These are phyloP conservation scores for Chlamydotis undulata DNA, from an alignment of 2,113 vertebrate genomes.

Conservation along the genomic window DNA sequence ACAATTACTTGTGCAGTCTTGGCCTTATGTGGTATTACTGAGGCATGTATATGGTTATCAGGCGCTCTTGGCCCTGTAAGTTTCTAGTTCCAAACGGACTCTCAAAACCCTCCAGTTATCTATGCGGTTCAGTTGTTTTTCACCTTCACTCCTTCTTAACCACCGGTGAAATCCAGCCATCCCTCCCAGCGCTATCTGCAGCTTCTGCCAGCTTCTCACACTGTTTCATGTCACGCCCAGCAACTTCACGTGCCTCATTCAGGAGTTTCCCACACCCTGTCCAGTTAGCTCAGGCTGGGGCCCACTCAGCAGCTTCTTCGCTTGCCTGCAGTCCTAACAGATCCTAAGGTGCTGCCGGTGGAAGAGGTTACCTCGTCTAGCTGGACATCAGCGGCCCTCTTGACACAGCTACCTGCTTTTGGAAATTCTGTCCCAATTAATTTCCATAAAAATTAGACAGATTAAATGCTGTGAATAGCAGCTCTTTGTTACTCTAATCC, in stretches of 20 bases:
- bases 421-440: neutral
- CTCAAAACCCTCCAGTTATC: neutral
- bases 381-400: neutral
- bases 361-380: neutral
- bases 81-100: neutral
- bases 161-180: neutral
- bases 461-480: neutral
- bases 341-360: neutral
- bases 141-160: neutral
- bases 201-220: neutral
- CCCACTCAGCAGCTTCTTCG: too few relatives aligned
- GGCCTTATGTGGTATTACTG: neutral
- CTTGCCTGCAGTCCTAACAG: neutral
- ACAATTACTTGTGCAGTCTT: neutral
- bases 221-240: neutral
- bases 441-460: neutral
- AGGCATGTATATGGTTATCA: rapidly evolving
- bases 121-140: neutral
- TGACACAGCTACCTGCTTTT: neutral
- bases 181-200: neutral
- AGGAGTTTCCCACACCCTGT: too few relatives aligned
- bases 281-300: neutral
- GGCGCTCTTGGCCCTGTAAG: neutral
- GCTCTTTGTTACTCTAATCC: neutral
- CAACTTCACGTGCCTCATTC: neutral